Evolutionary conservation across 2,888 invertebrate species (phyloP), one percentile per base, ranked within the genome.

Genomic region (Xiphydria camelus): DNA sequence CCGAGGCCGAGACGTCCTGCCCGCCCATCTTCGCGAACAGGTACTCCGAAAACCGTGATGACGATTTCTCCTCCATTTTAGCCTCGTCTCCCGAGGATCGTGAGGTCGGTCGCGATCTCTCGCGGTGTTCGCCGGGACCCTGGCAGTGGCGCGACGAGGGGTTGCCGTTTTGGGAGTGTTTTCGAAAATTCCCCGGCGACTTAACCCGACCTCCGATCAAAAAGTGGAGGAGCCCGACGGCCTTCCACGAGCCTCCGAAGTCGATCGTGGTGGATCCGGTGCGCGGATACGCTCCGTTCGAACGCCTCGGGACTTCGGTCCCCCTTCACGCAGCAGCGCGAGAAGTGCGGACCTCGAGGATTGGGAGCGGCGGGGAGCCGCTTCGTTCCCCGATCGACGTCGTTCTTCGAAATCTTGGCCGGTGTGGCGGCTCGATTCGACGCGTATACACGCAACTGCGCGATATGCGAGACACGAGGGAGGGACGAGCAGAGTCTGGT

Each of bases 11-110:
- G 64, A 73, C 74, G 59, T 75, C 74, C 64, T 73, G 73, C 57
- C 74, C 72, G 59, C 86, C 86, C 87, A 88, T 88, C 82, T 88
- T 88, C 77, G 86, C 86, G 76, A 88, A 88, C 77, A 87, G 80
- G 78, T 88, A 88, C 78, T 87, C 88, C 86, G 86, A 85, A 83
- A 87, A 86, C 54, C 68, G 64, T 53, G 74, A 70, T 62, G 74
- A 73, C 65, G 71, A 69, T 64, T 74, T 74, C 59, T 75, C 74
- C 64, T 74, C 74, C 74, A 75, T 75, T 62, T 71, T 65, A 66
- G 65, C 62, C 61, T 64, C 50, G 62, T 57, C 51, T 48, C 50
- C 53, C 59, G 57, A 57, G 61, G 58, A 58, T 40, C 48, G 43
- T 51, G 53, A 51, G 51, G 41, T 52, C 53, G 56, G 56, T 69